Conservation (phyloP, 2,888 invertebrate genomes). For the Rotaria macrura region DNA sequence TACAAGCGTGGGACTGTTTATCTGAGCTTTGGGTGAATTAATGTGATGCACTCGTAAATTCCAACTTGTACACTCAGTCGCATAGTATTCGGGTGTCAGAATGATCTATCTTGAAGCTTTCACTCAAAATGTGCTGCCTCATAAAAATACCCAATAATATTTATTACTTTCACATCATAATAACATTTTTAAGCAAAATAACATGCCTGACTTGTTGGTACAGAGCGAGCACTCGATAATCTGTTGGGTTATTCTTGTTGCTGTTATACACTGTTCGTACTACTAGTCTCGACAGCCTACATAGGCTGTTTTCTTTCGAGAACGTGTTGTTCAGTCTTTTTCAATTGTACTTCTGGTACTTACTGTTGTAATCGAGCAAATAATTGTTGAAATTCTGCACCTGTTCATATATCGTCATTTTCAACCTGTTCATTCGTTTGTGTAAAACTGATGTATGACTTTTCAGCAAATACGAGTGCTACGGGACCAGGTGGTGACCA, state of each 20-base stretch:
- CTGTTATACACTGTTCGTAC: neutral
- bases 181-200: neutral
- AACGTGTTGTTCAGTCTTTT: neutral
- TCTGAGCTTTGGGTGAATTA: too few relatives aligned
- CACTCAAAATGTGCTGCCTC: too few relatives aligned
- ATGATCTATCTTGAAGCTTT: too few relatives aligned
- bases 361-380: neutral
- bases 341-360: neutral
- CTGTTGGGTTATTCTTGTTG: neutral
- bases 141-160: too few relatives aligned
- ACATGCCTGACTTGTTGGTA: neutral
- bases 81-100: too few relatives aligned
- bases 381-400: neutral
- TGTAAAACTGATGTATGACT: constrained; percentile 41
- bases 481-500: constrained; percentile 48
- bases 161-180: too few relatives aligned
- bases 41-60: too few relatives aligned
- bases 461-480: constrained; percentile 44
- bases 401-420: neutral
- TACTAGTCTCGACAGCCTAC: too few relatives aligned
- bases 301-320: neutral
- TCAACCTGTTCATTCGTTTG: too few relatives aligned
- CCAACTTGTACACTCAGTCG: too few relatives aligned
- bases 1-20: too few relatives aligned
- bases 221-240: neutral